These are phyloP conservation scores for Amyelois transitella DNA, from an alignment of 1,140 invertebrate genomes.

Conservation along the genomic window DNA sequence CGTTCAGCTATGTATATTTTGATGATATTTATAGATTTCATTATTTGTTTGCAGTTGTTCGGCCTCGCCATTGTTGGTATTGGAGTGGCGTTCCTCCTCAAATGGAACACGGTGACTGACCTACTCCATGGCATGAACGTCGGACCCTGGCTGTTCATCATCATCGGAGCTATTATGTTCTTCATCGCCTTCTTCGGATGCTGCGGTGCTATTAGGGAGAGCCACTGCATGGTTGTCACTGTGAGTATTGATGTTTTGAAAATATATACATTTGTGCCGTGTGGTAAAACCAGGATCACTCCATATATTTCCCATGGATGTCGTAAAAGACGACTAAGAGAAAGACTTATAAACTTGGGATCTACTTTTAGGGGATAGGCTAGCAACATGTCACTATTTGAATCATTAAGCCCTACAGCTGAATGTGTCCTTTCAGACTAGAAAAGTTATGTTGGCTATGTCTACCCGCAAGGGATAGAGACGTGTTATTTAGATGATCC, in stretches of 20 bases:
- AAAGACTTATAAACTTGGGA: too few species aligned
- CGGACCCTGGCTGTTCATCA: conserved; percentile 79
- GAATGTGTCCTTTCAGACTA: too few species aligned
- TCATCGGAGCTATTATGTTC: conserved; percentile 83
- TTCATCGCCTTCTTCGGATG: conserved; percentile 89
- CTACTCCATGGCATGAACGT: conserved; percentile 70
- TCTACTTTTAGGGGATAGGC: too few species aligned
- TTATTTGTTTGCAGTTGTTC: conserved; percentile 73
- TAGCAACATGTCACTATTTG: too few species aligned
- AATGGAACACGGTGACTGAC: conserved; percentile 67
- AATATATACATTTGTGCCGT: not conserved
- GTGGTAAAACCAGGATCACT: too few species aligned
- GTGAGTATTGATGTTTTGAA: conserved; percentile 65
- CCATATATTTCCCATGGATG: too few species aligned
- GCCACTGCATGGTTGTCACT: conserved; percentile 87
- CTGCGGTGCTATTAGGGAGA: conserved; percentile 88
- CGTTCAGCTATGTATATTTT: not conserved
- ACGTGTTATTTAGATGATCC: too few species aligned
- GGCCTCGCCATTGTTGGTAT: conserved; percentile 78
- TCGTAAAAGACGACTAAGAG: too few species aligned
- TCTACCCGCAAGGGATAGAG: too few species aligned
- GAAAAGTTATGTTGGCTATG: too few species aligned
- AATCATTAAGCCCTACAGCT: too few species aligned
- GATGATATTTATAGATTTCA: not conserved
- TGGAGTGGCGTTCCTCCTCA: conserved; percentile 75